These are phyloP conservation scores for Protomyctophum bolini DNA, from an alignment of 2,113 vertebrate species.

Conservation along the genomic window DNA sequence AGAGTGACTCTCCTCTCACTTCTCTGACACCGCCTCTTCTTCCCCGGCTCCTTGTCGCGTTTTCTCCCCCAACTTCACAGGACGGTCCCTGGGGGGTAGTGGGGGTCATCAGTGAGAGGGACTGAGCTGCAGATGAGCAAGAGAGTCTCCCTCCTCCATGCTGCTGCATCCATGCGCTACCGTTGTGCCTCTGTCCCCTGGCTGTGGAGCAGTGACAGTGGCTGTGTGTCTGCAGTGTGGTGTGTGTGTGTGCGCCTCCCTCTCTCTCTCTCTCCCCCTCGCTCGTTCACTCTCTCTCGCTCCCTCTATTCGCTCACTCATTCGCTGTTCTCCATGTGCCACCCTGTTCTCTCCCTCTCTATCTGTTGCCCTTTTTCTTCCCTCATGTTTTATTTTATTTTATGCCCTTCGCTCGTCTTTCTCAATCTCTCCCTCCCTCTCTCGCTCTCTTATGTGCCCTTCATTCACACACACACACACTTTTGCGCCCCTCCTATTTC, in stretches of 20 bases:
- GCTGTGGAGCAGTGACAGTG: slow-evolving; percentile 76
- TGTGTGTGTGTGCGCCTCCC: slow-evolving; percentile 27
- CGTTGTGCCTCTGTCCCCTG: slow-evolving; percentile 70
- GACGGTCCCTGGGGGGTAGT: slow-evolving; percentile 48
- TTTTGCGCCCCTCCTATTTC: slow-evolving; percentile 12
- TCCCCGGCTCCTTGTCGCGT: slow-evolving; percentile 3
- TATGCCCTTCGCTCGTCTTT: not conserved
- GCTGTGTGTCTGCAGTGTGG: slow-evolving; percentile 73
- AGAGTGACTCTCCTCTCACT: slow-evolving; percentile 18
- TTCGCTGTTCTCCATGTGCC: slow-evolving; percentile 33
- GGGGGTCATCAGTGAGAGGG: slow-evolving; percentile 48
- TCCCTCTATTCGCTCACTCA: slow-evolving; percentile 48
- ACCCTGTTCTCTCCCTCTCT: slow-evolving; percentile 27
- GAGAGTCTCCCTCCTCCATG: slow-evolving; percentile 65
- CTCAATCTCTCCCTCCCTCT: not conserved
- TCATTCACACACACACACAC: slow-evolving; percentile 14
- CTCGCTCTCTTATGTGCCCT: not conserved
- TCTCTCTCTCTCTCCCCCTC: slow-evolving; percentile 45
- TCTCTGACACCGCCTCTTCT: slow-evolving; percentile 7
- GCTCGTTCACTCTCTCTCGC: slow-evolving; percentile 27
- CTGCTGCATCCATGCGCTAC: slow-evolving; percentile 43
- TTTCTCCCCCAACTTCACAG: slow-evolving; percentile 42
- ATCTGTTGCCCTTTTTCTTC: slow-evolving; percentile 21
- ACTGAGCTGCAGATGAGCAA: slow-evolving; percentile 53
- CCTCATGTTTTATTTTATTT: slow-evolving; percentile 20